Evolutionary conservation across 1,140 invertebrate genomes (phyloP).

Genomic region (Gonatopus flavifemur): DNA sequence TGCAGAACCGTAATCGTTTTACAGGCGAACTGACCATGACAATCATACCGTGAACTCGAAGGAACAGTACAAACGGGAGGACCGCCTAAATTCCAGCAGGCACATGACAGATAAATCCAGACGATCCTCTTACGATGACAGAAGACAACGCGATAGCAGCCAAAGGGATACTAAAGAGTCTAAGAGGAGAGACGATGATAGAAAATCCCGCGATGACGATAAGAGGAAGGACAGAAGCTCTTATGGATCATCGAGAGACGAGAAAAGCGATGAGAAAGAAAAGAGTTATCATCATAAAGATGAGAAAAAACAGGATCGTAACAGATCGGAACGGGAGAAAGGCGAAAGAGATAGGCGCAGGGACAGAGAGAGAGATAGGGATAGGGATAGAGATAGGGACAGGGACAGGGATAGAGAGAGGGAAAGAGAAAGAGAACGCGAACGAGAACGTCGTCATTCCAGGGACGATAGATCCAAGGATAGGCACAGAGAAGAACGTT

Average conservation of each 20-base stretch:
- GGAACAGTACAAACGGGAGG: conserved; percentile 39
- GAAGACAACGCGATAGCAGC: conserved; percentile 35
- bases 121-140: conserved; percentile 46
- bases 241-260: conserved; percentile 31
- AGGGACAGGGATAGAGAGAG: conserved; percentile 41
- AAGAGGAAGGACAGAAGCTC: conserved; percentile 40
- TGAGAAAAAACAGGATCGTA: conserved; percentile 35
- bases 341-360: conserved; percentile 30
- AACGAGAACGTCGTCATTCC: conserved; percentile 31
- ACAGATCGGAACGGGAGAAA: conserved; percentile 27
- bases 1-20: conserved; percentile 61
- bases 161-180: conserved; percentile 41
- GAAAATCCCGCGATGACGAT: conserved; percentile 41
- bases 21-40: conserved; percentile 54
- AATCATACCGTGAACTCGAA: conserved; percentile 41
- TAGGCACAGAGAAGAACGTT: conserved; percentile 37
- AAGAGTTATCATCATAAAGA: conserved; percentile 40
- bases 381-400: conserved; percentile 32
- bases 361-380: conserved; percentile 41
- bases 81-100: conserved; percentile 34
- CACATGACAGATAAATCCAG: conserved; percentile 32
- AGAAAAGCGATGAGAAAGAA: conserved; percentile 42
- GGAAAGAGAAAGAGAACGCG: conserved; percentile 23
- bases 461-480: conserved; percentile 39
- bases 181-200: conserved; percentile 39